Percentiles rank a stretch among this genome's conserved stretches.
Evolutionary conservation across 2,113 vertebrate species (phyloP).

Genomic region (Ptyas mucosa): DNA sequence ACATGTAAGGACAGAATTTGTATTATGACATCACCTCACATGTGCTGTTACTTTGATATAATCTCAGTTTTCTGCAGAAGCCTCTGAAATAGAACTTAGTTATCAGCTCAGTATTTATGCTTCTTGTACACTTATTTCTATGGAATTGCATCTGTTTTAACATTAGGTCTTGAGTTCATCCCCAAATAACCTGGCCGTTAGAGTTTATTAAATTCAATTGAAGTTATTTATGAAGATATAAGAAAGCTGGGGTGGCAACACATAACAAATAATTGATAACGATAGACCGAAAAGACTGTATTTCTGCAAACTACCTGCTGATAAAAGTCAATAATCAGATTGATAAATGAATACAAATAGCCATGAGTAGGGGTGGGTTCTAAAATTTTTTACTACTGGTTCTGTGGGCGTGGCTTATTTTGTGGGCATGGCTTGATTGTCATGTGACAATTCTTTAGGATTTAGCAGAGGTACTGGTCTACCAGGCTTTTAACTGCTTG

Average conservation of each 20-base stretch:
- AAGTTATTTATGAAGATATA: neutral
- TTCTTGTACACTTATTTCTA: constrained; percentile 17
- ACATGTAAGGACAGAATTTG: neutral
- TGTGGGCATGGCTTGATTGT: too few relatives aligned
- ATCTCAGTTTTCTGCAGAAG: neutral
- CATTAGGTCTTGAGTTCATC: constrained; percentile 11
- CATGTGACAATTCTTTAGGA: too few relatives aligned
- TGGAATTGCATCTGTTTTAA: neutral
- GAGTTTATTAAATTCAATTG: neutral
- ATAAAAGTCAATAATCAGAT: neutral
- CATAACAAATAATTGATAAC: neutral
- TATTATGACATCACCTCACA: neutral
- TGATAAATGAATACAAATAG: neutral
- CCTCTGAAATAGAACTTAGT: neutral
- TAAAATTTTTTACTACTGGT: too few relatives aligned
- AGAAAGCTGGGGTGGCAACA: neutral
- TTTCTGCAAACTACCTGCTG: neutral
- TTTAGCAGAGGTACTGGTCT: too few relatives aligned
- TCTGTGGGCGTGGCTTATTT: too few relatives aligned
- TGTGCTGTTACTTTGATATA: neutral
- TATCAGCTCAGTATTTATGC: neutral
- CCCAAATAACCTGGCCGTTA: neutral
- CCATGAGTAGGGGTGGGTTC: too few relatives aligned
- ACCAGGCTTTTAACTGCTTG: too few relatives aligned
- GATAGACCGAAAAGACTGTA: neutral